Conservation (phyloP, 2,113 vertebrate genomes). For the Indri indri region DNA sequence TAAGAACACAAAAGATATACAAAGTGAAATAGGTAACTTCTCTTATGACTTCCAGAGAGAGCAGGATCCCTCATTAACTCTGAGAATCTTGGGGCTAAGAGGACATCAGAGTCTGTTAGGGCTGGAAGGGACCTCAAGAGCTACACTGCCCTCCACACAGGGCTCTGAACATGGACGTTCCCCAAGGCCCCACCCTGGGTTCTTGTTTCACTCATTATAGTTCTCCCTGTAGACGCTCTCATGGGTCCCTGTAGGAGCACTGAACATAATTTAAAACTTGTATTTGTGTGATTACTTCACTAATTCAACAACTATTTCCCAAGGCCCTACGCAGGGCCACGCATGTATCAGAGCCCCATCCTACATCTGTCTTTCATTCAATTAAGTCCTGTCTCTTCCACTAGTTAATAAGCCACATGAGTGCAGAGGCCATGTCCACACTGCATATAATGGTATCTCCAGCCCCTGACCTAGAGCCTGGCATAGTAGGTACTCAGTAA, state of each 20-base stretch:
- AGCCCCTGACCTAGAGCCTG: background rate
- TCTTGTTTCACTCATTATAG: background rate
- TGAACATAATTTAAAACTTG: background rate
- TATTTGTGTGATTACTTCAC: background rate
- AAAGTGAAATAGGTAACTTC: background rate
- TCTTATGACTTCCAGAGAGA: background rate
- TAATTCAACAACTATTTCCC: background rate
- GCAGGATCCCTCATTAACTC: background rate
- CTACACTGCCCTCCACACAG: too few species aligned
- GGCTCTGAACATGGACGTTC: background rate
- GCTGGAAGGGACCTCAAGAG: background rate
- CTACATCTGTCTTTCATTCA: background rate
- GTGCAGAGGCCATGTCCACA: background rate
- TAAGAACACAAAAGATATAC: background rate
- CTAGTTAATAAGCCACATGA: background rate
- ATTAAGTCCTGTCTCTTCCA: background rate
- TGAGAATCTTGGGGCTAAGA: background rate
- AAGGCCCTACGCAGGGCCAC: background rate
- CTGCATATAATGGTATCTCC: background rate
- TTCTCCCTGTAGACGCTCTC: background rate
- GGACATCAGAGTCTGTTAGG: background rate
- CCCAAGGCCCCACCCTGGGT: background rate
- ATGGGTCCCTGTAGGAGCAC: accelerated
- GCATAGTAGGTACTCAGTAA: background rate
- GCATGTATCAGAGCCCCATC: background rate